Conservation (phyloP, 2,113 vertebrate species). For the Hyla sarda region DNA sequence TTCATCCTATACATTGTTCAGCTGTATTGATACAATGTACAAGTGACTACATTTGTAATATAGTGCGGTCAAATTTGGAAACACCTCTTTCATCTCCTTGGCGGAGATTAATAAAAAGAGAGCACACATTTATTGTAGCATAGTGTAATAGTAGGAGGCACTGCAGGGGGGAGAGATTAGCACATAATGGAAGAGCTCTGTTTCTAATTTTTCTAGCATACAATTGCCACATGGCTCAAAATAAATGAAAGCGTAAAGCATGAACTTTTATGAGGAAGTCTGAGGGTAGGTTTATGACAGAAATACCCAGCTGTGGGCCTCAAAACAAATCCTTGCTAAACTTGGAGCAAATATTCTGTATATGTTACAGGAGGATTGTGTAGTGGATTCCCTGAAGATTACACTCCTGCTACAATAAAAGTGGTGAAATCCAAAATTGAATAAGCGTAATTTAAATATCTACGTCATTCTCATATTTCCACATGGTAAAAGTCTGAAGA, state of each 20-base stretch:
- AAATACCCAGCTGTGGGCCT: neutral
- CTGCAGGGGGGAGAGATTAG: neutral
- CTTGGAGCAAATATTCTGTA: too few species aligned
- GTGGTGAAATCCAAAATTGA: too few species aligned
- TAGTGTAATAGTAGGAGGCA: neutral
- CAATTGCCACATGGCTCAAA: neutral
- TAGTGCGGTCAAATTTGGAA: neutral
- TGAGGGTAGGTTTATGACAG: too few species aligned
- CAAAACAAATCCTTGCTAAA: too few species aligned
- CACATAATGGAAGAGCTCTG: neutral
- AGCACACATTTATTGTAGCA: neutral
- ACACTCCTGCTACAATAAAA: too few species aligned
- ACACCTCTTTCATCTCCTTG: neutral
- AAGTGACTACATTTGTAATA: neutral
- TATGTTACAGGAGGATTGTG: too few species aligned
- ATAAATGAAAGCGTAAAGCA: neutral
- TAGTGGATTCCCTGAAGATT: too few species aligned
- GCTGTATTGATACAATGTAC: neutral
- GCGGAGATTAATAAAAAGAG: neutral
- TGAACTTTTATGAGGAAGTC: too few species aligned
- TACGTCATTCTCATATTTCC: too few species aligned
- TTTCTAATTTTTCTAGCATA: conserved; percentile 25
- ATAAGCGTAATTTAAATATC: too few species aligned
- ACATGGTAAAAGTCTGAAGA: too few species aligned
- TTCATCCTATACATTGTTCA: neutral